Conservation (phyloP, 1,140 invertebrate genomes). For the Drosophila subobscura region DNA sequence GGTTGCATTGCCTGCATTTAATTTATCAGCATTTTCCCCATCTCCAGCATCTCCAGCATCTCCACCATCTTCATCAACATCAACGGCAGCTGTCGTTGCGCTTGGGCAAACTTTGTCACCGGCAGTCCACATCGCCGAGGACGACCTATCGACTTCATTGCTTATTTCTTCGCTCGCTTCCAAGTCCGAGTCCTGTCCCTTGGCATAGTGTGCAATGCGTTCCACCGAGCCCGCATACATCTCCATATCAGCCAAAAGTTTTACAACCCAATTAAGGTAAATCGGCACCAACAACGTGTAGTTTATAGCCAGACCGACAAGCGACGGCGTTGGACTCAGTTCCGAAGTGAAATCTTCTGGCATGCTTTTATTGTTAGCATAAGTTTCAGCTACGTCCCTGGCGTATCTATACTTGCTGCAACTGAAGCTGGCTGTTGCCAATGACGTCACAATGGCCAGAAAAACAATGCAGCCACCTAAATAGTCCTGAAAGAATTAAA, state of each 20-base stretch:
- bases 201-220: constrained; percentile 87
- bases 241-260: constrained; percentile 91
- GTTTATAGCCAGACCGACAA: constrained; percentile 90
- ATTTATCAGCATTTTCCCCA: constrained; percentile 64
- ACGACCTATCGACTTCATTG: constrained; percentile 75
- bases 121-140: constrained; percentile 38
- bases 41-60: constrained; percentile 5
- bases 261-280: constrained; percentile 92
- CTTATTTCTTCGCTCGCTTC: constrained; percentile 42
- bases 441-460: constrained; percentile 87
- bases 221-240: constrained; percentile 92
- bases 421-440: constrained; percentile 85
- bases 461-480: constrained; percentile 91
- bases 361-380: constrained; percentile 68
- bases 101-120: constrained; percentile 77
- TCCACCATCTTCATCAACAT: constrained; percentile 64
- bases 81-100: constrained; percentile 74
- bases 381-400: constrained; percentile 54
- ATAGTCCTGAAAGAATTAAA: constrained; percentile 88
- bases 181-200: constrained; percentile 26
- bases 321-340: constrained; percentile 85
- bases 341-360: constrained; percentile 33
- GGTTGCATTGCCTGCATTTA: constrained; percentile 74
- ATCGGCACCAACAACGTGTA: constrained; percentile 92
- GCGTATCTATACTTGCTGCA: constrained; percentile 54